Evolutionary conservation across 2,797 vertebrate species (phyloP).

Genomic region (Anabacerthia variegaticeps): DNA sequence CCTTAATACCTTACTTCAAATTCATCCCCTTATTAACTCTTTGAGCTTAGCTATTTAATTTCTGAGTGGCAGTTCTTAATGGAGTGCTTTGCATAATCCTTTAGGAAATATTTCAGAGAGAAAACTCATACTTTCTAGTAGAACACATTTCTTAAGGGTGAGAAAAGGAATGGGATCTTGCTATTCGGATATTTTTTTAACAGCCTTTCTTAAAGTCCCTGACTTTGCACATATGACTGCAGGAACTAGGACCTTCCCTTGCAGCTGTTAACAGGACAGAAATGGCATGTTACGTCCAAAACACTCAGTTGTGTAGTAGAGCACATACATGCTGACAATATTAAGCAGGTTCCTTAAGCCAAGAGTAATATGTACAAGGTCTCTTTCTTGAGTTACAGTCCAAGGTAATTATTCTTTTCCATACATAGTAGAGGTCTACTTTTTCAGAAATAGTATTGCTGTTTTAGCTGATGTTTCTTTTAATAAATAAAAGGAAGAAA

Average conservation of each 20-base stretch:
- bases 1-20: neutral
- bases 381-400: neutral
- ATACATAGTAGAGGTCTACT: neutral
- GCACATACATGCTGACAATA: accelerated
- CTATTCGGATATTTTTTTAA: neutral
- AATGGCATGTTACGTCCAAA: neutral
- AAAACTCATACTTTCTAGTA: neutral
- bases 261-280: neutral
- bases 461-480: neutral
- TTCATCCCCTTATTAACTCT: neutral
- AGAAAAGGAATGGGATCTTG: neutral
- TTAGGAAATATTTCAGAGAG: neutral
- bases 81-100: neutral
- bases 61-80: neutral
- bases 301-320: neutral
- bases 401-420: neutral
- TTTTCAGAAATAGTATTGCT: neutral
- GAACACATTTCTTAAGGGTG: neutral
- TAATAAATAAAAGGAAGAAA: neutral
- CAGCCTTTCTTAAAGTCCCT: neutral
- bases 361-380: neutral
- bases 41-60: neutral
- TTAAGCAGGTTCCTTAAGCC: neutral
- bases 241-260: neutral
- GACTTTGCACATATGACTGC: neutral